These are phyloP conservation scores for Apis dorsata DNA, from an alignment of 1,140 invertebrate species.

Conservation along the genomic window DNA sequence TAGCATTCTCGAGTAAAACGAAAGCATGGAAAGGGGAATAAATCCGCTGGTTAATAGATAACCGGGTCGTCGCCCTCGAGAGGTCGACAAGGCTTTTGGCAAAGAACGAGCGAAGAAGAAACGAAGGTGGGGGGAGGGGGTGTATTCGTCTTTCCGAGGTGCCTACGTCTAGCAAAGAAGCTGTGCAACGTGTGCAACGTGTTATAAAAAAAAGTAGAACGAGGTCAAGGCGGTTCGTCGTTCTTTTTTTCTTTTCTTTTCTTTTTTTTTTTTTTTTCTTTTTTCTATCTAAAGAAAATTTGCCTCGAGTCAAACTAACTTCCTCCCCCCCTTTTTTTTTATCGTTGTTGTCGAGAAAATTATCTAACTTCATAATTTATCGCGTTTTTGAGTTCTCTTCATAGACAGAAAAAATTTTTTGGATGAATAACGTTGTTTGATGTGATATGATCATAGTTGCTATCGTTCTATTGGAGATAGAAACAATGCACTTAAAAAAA, in stretches of 20 bases:
- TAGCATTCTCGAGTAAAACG: conserved; percentile 1
- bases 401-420: too few relatives aligned
- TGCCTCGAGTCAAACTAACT: conserved; percentile 30
- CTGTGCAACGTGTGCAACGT: conserved; percentile 43
- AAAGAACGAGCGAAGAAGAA: conserved; percentile 23
- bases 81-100: conserved; percentile 47
- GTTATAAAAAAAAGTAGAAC: conserved; percentile 52
- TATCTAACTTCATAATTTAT: conserved; percentile 12
- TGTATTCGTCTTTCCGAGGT: conserved; percentile 2
- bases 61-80: conserved; percentile 49
- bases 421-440: not conserved
- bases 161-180: conserved; percentile 44
- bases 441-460: not conserved
- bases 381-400: not conserved
- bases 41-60: conserved; percentile 59
- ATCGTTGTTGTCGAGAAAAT: not conserved
- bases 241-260: conserved; percentile 9
- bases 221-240: conserved; percentile 49
- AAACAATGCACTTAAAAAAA: not conserved
- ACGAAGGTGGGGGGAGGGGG: not conserved
- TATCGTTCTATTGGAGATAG: not conserved
- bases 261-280: too few relatives aligned
- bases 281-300: conserved; percentile 17
- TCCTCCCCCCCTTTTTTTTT: not conserved
- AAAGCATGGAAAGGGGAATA: conserved; percentile 39